Evolutionary conservation across 2,888 invertebrate species (phyloP).

Genomic region (Celastrina argiolus): DNA sequence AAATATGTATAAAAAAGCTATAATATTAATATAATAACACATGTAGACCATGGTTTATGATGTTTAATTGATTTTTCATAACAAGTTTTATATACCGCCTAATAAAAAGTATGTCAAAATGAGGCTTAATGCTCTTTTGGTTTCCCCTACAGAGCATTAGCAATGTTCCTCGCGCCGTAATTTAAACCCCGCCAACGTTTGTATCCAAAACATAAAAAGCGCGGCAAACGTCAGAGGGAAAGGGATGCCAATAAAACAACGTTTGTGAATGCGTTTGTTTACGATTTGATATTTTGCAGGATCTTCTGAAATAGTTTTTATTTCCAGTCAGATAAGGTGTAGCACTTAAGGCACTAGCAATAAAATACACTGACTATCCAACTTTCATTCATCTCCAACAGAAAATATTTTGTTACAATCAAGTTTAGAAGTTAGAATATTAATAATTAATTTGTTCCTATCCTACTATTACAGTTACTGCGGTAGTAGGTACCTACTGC

Average conservation of each 20-base stretch:
- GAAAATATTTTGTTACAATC: background rate
- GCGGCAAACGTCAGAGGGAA: constrained; percentile 71
- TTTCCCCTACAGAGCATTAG: constrained; percentile 58
- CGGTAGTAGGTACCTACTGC: background rate
- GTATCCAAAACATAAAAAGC: constrained; percentile 69
- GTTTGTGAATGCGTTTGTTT: constrained; percentile 69
- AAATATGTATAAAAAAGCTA: constrained; percentile 49
- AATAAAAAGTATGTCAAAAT: constrained; percentile 73
- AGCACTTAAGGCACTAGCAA: constrained; percentile 49
- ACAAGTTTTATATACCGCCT: constrained; percentile 46
- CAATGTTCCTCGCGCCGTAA: constrained; percentile 71
- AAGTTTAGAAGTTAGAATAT: background rate
- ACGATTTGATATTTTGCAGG: constrained; percentile 67
- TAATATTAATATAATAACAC: constrained; percentile 29
- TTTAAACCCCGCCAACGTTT: constrained; percentile 75
- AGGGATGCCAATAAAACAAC: constrained; percentile 76
- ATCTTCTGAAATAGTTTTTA: constrained; percentile 70
- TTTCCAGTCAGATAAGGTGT: constrained; percentile 61
- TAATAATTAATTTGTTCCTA: background rate
- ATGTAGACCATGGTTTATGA: constrained; percentile 31
- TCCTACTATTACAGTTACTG: background rate
- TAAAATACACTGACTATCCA: constrained; percentile 51
- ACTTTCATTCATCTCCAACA: constrained; percentile 28
- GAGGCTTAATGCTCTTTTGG: constrained; percentile 60
- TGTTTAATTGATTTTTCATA: constrained; percentile 45